Base-by-base conservation (phyloP, 2,888 invertebrate species). In the Cetonia aurata region DNA sequence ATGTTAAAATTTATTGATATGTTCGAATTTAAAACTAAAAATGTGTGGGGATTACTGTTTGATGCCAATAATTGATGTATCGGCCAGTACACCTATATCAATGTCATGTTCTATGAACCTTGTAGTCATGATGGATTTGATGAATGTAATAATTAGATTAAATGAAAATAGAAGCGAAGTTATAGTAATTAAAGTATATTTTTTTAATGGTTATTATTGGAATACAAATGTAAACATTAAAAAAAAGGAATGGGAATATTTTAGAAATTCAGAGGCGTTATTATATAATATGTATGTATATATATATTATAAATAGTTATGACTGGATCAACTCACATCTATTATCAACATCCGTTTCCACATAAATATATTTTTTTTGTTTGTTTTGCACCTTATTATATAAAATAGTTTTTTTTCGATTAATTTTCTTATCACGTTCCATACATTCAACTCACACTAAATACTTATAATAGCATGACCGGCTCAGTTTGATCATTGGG, bases 391-490 rank as follows among this genome's bases (percentile, higher is more conserved):
- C 70, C 67, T 73, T 78, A 80, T 80, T 83, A 37, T 37, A 37
- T 37, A 84, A 83, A 84, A 84, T 83, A 84, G 82, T 84, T 81
- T 83, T 81, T 83, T 81, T 82, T 81, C 79, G 81, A 83, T 80
- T 84, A 84, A 83, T 84, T 83, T 37, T 37, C 37, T 37, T 83
- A 84, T 84, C 83, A 84, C 84, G 10, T 83, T 83, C 82, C 81
- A 81, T 81, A 81, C 81, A 82, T 80, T 81, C 81, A 80, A 62
- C 25, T 48, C 79, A 78, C 81, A 81, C 83, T 84, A 83, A 83
- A 82, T 37, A 37, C 83, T 83, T 83, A 82, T 41, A 79, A 70
- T 74, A 73, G 67, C 66, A 72, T 75, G 74, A 76, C 73, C 75
- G 70, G 71, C 71, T 76, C 70, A 80, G 81, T 83, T 80, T 82